Percentiles rank a stretch among this genome's conserved stretches.
These are phyloP conservation scores for Phalacrocorax aristotelis DNA, from an alignment of 2,113 vertebrate genomes.

Conservation along the genomic window DNA sequence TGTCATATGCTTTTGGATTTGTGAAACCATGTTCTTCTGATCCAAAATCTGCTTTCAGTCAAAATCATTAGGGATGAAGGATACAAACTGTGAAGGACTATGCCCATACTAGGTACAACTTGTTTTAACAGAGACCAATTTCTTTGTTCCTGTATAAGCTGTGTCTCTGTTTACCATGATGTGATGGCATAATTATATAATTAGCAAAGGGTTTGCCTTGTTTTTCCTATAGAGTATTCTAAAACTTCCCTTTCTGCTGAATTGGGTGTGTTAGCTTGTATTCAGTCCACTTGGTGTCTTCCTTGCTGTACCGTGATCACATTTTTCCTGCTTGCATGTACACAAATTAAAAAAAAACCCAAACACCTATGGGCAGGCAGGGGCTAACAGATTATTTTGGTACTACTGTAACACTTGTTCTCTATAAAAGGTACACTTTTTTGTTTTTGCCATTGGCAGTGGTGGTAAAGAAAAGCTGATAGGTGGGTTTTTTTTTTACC, in stretches of 20 bases:
- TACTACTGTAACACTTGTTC: neutral
- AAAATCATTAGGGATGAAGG: neutral
- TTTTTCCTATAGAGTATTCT: neutral
- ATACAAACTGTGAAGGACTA: neutral
- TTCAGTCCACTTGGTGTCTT: neutral
- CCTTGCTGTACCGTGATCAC: neutral
- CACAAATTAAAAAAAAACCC: neutral
- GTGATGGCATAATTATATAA: neutral
- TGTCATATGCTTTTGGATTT: neutral
- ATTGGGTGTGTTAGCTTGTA: neutral
- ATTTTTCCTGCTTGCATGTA: neutral
- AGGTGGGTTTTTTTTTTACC: neutral
- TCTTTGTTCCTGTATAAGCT: neutral
- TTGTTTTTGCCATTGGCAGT: neutral
- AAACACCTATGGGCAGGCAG: neutral
- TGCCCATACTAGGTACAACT: fast-evolving
- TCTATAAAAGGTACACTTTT: neutral
- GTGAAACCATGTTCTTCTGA: neutral
- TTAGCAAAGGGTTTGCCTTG: neutral
- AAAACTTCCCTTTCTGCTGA: neutral
- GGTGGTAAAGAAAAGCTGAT: neutral
- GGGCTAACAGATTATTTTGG: neutral
- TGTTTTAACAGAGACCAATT: neutral
- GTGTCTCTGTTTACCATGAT: neutral
- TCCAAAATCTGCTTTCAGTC: neutral